These are phyloP conservation scores for Lycaon pictus DNA, from an alignment of 2,113 vertebrate species.

Conservation along the genomic window DNA sequence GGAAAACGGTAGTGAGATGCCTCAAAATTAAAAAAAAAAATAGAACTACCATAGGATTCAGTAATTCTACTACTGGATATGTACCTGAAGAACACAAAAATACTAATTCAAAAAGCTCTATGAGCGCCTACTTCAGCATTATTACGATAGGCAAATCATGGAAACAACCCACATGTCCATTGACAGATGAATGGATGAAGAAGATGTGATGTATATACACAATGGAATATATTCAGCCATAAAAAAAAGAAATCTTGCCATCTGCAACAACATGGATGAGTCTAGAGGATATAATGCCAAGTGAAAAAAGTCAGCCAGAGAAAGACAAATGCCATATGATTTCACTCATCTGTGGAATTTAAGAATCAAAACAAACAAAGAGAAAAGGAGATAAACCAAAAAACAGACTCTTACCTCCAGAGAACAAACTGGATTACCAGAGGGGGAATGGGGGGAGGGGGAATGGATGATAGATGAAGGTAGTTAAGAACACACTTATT, in stretches of 20 bases:
- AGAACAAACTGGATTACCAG: neutral
- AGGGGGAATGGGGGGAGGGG: neutral
- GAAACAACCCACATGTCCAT: neutral
- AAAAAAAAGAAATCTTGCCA: neutral
- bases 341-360: neutral
- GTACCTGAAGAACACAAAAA: neutral
- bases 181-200: neutral
- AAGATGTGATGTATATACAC: neutral
- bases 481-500: neutral
- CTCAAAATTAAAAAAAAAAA: neutral
- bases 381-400: neutral
- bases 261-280: neutral
- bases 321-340: neutral
- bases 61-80: neutral
- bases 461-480: neutral
- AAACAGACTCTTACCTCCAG: neutral
- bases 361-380: neutral
- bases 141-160: neutral
- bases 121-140: neutral
- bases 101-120: neutral
- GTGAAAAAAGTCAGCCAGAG: neutral
- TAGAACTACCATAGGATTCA: neutral
- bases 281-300: neutral
- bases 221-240: neutral
- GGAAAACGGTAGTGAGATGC: neutral